These are phyloP conservation scores for Istiophorus platypterus DNA, from an alignment of 2,113 vertebrate genomes.

Conservation along the genomic window DNA sequence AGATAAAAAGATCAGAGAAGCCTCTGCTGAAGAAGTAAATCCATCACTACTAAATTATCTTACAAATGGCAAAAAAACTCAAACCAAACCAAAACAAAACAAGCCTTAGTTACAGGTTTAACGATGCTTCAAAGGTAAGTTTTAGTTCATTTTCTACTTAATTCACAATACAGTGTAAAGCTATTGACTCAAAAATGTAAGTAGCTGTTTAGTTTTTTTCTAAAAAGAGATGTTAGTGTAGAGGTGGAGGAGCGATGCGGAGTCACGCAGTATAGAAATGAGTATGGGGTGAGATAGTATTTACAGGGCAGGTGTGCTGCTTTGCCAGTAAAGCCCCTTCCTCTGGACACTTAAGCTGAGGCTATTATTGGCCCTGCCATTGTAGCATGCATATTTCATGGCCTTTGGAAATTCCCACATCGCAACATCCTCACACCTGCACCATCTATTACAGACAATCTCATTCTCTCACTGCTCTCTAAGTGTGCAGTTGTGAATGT, in stretches of 20 bases:
- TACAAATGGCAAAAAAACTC: neutral
- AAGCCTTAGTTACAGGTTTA: neutral
- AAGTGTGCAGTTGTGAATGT: slow-evolving; percentile 30
- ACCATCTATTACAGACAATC: slow-evolving; percentile 59
- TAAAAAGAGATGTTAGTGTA: neutral
- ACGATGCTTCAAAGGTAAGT: neutral
- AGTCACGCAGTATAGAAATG: neutral
- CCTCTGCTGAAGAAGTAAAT: slow-evolving; percentile 41
- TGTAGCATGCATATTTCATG: slow-evolving; percentile 48
- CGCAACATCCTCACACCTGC: slow-evolving; percentile 71
- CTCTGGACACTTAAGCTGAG: slow-evolving; percentile 44
- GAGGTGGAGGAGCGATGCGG: neutral
- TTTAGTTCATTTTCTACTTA: neutral
- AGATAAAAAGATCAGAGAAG: slow-evolving; percentile 45
- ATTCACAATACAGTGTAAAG: neutral
- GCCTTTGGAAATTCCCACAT: slow-evolving; percentile 66
- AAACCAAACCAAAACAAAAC: too few species aligned
- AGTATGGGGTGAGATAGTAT: slow-evolving; percentile 27
- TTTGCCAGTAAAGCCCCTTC: slow-evolving; percentile 54
- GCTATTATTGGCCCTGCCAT: slow-evolving; percentile 30
- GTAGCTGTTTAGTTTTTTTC: neutral
- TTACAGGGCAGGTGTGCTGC: slow-evolving; percentile 65
- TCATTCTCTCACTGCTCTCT: neutral
- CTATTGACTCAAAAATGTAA: neutral
- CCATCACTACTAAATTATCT: slow-evolving; percentile 44